Conservation (phyloP, 2,888 invertebrate genomes). For the Pandemis corylana region DNA sequence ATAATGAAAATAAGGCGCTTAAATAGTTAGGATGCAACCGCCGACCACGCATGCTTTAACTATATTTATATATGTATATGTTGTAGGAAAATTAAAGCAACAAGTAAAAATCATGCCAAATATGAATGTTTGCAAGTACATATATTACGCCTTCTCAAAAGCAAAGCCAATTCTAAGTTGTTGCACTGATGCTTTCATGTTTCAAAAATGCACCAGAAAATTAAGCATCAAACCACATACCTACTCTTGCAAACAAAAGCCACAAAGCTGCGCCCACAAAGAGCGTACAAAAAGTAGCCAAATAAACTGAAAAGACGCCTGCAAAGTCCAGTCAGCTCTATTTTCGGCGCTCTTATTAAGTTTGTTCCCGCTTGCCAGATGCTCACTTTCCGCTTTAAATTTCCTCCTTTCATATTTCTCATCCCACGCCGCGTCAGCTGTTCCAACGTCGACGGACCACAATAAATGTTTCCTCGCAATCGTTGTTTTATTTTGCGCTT, state of each 20-base stretch:
- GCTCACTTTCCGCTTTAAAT: slow-evolving; percentile 63
- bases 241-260: slow-evolving; percentile 44
- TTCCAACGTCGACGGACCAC: slow-evolving; percentile 63
- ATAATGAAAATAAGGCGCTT: neutral
- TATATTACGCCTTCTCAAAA: neutral
- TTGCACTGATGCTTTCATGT: slow-evolving; percentile 27
- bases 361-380: slow-evolving; percentile 64
- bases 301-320: slow-evolving; percentile 53
- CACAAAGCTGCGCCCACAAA: slow-evolving; percentile 51
- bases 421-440: slow-evolving; percentile 59
- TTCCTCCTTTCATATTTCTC: slow-evolving; percentile 62
- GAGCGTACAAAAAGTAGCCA: slow-evolving; percentile 52
- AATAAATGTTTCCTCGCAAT: slow-evolving; percentile 78
- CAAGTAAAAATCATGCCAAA: neutral
- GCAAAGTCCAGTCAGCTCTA: slow-evolving; percentile 61
- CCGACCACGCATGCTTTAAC: neutral
- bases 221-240: slow-evolving; percentile 27
- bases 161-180: neutral
- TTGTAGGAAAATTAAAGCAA: neutral
- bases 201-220: slow-evolving; percentile 18
- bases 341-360: slow-evolving; percentile 61
- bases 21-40: neutral
- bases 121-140: neutral
- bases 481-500: slow-evolving; percentile 81
- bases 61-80: neutral